phyloP scores from a whole-genome alignment of 1,140 invertebrate genomes.

The Apis laboriosa region DNA sequence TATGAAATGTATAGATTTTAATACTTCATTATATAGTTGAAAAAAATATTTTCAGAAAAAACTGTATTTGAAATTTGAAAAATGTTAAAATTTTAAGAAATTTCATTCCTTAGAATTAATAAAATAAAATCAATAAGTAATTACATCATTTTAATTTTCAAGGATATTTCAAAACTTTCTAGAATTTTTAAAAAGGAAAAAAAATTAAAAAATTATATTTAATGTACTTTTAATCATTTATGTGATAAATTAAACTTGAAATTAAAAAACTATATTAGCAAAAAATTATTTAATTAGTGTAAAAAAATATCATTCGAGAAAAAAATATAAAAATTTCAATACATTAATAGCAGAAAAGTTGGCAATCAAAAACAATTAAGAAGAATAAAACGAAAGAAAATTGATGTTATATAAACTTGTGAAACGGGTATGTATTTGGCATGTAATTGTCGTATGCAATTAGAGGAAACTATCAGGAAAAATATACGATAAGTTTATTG shows the following conservation, averaged over 20 bases:
- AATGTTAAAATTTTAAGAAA: too few relatives aligned
- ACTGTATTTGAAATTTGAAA: too few relatives aligned
- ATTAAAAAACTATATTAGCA: neutral
- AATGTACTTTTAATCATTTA: too few relatives aligned
- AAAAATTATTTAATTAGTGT: neutral
- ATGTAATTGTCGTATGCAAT: slow-evolving; percentile 7
- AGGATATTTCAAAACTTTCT: too few relatives aligned
- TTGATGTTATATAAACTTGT: slow-evolving; percentile 6
- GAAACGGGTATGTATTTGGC: neutral
- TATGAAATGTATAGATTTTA: too few relatives aligned
- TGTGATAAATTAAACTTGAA: neutral
- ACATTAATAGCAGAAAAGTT: neutral
- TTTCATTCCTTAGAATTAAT: too few relatives aligned
- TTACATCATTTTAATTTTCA: too few relatives aligned
- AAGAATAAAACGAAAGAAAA: neutral
- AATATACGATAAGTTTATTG: slow-evolving; percentile 8
- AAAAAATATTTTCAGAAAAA: too few relatives aligned
- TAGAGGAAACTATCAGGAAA: slow-evolving; percentile 20
- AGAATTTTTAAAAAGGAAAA: too few relatives aligned
- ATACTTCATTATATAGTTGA: too few relatives aligned
- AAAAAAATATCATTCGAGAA: neutral
- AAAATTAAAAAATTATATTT: too few relatives aligned
- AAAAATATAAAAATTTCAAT: neutral
- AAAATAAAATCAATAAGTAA: too few relatives aligned
- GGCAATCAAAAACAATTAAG: neutral